These are phyloP conservation scores for Pachyrhynchus sulphureomaculatus DNA, from an alignment of 1,140 invertebrate genomes.

Conservation along the genomic window DNA sequence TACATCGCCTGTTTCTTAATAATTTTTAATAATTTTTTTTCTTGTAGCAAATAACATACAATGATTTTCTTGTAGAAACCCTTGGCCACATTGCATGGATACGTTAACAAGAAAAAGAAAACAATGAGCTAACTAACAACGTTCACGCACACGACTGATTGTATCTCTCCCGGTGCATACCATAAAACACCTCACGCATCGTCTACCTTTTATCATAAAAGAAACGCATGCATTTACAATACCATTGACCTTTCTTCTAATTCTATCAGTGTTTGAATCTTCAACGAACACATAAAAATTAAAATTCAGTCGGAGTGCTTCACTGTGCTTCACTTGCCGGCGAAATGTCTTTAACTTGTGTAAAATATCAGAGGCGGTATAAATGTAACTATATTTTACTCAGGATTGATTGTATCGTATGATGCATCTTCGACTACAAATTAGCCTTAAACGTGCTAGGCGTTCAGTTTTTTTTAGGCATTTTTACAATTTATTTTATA, in stretches of 20 bases:
- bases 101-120: too few species aligned
- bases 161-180: neutral
- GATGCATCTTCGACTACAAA: too few species aligned
- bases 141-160: neutral
- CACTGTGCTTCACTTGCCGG: conserved; percentile 18
- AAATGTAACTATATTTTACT: conserved; percentile 5
- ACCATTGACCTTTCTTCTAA: conserved; percentile 21
- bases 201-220: conserved; percentile 1
- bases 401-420: too few species aligned
- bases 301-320: conserved; percentile 23
- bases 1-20: too few species aligned
- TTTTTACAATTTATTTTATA: too few species aligned
- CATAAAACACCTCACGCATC: conserved; percentile 2
- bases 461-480: too few species aligned
- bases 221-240: conserved; percentile 11
- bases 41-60: too few species aligned
- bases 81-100: too few species aligned
- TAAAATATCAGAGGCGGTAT: conserved; percentile 20
- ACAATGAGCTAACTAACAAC: too few species aligned
- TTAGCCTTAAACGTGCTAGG: too few species aligned
- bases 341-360: conserved; percentile 17
- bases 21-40: too few species aligned
- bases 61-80: too few species aligned
- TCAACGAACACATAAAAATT: conserved; percentile 22
- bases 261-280: conserved; percentile 17